phyloP scores from a whole-genome alignment of 2,888 invertebrate species.

The Serrognathus titanus region DNA sequence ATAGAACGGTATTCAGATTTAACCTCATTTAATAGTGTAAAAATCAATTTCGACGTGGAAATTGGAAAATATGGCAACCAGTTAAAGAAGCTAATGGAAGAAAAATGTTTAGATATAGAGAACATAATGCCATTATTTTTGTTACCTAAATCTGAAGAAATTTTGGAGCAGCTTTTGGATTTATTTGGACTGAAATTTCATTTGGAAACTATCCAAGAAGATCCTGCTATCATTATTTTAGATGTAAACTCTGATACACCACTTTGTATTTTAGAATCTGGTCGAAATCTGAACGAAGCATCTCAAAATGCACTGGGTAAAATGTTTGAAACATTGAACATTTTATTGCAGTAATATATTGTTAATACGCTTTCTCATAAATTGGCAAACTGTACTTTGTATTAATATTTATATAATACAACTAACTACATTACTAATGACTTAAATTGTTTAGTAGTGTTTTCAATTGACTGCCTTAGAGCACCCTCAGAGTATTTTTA shows the following conservation, averaged over 20 bases:
- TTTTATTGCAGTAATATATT: background rate
- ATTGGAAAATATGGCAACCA: constrained; percentile 32
- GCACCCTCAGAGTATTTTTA: too few relatives aligned
- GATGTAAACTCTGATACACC: constrained; percentile 35
- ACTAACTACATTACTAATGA: too few relatives aligned
- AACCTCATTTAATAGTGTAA: background rate
- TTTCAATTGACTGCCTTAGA: too few relatives aligned
- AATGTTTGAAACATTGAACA: background rate
- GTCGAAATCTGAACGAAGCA: constrained; percentile 22
- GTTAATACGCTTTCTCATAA: too few relatives aligned
- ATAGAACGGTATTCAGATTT: constrained; percentile 28
- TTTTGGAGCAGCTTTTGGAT: constrained; percentile 28
- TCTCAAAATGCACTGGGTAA: constrained; percentile 12
- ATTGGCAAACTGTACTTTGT: too few relatives aligned
- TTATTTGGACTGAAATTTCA: constrained; percentile 30
- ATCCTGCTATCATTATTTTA: constrained; percentile 27
- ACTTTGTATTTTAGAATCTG: constrained; percentile 27
- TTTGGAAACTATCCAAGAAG: constrained; percentile 26
- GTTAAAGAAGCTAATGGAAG: constrained; percentile 32
- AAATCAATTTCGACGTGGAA: constrained; percentile 23
- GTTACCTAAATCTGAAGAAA: constrained; percentile 24
- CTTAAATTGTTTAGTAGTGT: too few relatives aligned
- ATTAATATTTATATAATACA: too few relatives aligned
- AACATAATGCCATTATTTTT: constrained; percentile 20
- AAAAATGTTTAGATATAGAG: constrained; percentile 26